phyloP scores from a whole-genome alignment of 2,797 vertebrate genomes.

The Phaenicophaeus curvirostris region DNA sequence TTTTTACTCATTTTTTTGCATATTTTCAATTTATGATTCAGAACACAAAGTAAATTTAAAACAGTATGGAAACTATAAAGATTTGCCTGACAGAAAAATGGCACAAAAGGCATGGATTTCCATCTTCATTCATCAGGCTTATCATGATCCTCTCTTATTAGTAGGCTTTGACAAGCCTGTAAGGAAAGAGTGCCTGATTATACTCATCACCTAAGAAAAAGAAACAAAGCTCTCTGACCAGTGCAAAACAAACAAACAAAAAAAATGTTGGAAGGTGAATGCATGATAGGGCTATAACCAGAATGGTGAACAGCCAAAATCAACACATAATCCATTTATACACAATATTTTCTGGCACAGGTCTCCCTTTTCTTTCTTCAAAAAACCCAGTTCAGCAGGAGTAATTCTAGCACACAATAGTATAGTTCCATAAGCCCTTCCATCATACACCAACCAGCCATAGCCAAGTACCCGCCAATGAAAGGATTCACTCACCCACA shows the following conservation, averaged over 20 bases:
- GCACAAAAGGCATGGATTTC: background rate
- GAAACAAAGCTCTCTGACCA: background rate
- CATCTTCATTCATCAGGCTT: background rate
- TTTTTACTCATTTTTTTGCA: background rate
- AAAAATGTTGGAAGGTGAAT: background rate
- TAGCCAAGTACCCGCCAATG: accelerated
- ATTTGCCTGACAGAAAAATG: background rate
- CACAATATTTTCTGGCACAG: background rate
- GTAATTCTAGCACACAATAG: background rate
- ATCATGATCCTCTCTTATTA: background rate
- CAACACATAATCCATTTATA: background rate
- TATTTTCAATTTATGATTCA: background rate
- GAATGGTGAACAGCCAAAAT: background rate
- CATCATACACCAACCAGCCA: background rate
- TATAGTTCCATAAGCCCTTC: background rate
- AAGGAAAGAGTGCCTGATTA: background rate
- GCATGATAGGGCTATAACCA: background rate
- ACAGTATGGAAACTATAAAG: background rate
- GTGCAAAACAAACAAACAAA: background rate
- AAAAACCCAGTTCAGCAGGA: background rate
- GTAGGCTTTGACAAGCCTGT: background rate
- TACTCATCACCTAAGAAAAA: background rate
- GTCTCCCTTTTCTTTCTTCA: background rate
- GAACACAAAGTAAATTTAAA: background rate
- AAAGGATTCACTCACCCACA: background rate